Conservation (phyloP, 2,797 vertebrate genomes). For the Cossypha polioptera region DNA sequence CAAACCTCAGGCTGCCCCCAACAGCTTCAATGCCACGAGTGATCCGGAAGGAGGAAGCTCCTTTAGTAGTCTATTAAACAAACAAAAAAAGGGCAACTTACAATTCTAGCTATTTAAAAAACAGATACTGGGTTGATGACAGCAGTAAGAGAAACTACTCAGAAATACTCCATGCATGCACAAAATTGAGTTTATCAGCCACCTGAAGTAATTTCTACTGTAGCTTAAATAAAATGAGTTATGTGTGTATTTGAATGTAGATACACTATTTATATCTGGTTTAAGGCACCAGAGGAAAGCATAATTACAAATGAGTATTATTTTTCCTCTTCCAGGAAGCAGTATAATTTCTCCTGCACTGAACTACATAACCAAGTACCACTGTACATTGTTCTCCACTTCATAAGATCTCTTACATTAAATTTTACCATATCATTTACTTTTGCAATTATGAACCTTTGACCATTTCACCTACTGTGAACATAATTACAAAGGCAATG, state of each 20-base stretch:
- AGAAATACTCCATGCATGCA: neutral
- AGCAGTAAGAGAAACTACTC: neutral
- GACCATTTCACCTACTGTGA: neutral
- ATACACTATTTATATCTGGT: neutral
- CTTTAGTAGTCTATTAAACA: slow-evolving; percentile 89
- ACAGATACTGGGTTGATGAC: neutral
- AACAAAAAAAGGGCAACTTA: neutral
- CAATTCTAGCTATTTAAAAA: neutral
- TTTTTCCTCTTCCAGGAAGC: neutral
- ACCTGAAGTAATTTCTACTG: neutral
- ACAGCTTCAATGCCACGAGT: slow-evolving; percentile 92
- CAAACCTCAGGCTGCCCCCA: slow-evolving; percentile 90
- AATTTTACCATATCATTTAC: neutral
- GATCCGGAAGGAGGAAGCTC: slow-evolving; percentile 93
- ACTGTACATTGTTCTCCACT: neutral
- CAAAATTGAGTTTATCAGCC: neutral
- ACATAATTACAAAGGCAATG: neutral
- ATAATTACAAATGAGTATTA: neutral
- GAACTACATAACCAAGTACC: neutral
- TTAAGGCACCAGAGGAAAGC: neutral
- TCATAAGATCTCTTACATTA: neutral
- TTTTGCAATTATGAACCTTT: neutral
- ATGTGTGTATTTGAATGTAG: neutral
- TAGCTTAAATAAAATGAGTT: neutral
- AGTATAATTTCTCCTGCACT: neutral